A percentile compares a stretch with the other conserved stretches of the same genome.
These are phyloP conservation scores for Drosophila biarmipes DNA, from an alignment of 1,140 invertebrate genomes.

Conservation along the genomic window DNA sequence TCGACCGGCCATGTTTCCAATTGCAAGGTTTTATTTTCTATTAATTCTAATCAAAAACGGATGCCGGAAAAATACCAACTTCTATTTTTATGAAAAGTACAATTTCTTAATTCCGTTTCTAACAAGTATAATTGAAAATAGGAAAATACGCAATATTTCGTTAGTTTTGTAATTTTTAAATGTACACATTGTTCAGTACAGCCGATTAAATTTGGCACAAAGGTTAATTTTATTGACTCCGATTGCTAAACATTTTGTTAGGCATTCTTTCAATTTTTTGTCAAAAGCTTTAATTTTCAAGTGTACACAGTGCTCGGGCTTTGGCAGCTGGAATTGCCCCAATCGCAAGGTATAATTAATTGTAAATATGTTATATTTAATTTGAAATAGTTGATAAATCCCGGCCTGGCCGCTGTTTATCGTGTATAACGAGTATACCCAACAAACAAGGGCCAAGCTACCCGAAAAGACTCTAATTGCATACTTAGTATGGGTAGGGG, in stretches of 20 bases:
- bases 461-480: constrained; percentile 47
- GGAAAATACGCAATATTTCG: constrained; percentile 3
- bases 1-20: not conserved
- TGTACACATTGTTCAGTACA: not conserved
- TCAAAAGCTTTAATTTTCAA: constrained; percentile 25
- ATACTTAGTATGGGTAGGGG: constrained; percentile 69
- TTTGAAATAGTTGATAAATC: constrained; percentile 60
- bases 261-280: not conserved
- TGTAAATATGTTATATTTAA: constrained; percentile 75
- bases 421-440: constrained; percentile 30
- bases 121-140: not conserved
- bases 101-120: not conserved
- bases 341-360: constrained; percentile 39
- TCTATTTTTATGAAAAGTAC: not conserved
- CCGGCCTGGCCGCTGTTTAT: constrained; percentile 69
- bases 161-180: not conserved
- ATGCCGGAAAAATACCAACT: not conserved
- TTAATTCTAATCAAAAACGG: not conserved
- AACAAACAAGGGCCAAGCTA: constrained; percentile 29
- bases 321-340: constrained; percentile 31
- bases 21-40: not conserved
- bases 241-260: constrained; percentile 11
- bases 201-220: not conserved
- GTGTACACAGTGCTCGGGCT: constrained; percentile 9
- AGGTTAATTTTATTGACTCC: not conserved